Conservation (phyloP, 2,797 vertebrate species). For the Cossypha caffra region DNA sequence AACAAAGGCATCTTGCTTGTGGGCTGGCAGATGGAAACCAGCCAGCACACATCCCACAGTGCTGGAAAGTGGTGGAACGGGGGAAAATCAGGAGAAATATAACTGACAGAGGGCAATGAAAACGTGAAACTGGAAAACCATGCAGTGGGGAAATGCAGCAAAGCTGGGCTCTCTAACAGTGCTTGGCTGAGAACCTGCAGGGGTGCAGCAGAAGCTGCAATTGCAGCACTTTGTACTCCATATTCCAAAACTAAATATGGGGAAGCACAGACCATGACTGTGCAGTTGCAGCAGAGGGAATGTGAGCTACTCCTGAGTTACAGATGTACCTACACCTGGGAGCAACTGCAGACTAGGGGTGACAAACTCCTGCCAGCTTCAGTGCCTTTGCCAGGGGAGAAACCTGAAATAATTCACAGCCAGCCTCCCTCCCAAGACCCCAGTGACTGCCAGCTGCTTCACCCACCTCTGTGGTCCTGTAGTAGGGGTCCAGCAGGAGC, state of each 20-base stretch:
- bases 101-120: not conserved
- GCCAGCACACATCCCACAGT: not conserved
- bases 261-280: not conserved
- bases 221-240: not conserved
- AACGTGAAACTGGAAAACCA: not conserved
- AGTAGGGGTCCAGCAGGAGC: slow-evolving; percentile 94
- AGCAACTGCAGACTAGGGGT: not conserved
- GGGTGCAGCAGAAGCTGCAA: not conserved
- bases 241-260: not conserved
- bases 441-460: not conserved
- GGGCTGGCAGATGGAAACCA: not conserved
- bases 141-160: not conserved
- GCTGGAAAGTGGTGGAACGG: not conserved
- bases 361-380: not conserved
- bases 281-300: not conserved
- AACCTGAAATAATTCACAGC: not conserved
- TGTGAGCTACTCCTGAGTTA: not conserved
- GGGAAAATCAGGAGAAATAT: not conserved
- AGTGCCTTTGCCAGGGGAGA: not conserved
- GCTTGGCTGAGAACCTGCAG: not conserved
- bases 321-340: not conserved
- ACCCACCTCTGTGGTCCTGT: slow-evolving; percentile 93
- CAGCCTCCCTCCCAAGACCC: not conserved
- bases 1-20: not conserved
- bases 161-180: not conserved